Base-by-base conservation (phyloP, 2,113 vertebrate species). In the Acrocephalus arundinaceus region DNA sequence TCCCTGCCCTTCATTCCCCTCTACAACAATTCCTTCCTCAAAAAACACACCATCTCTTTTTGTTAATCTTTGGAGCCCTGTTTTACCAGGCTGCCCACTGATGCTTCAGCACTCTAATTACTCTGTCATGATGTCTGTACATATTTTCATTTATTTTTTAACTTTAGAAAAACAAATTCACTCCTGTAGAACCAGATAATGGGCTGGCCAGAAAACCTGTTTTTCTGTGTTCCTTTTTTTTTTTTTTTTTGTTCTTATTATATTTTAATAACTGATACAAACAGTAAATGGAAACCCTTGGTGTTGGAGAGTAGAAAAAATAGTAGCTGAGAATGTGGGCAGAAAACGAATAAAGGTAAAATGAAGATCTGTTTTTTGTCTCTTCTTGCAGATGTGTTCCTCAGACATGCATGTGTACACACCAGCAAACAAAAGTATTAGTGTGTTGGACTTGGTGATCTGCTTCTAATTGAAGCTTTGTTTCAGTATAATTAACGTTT, bases 351-450 rank as follows among this genome's bases (percentile, higher is more conserved):
- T 5, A 3, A 46, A 9, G 17, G 22, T 39, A 35, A 71, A 80
- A 48, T 1, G 3, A 54, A 76, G 13, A 20, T 73, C 37, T 82
- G 15, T 7, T 79, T 70, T 87, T 57, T 80, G 12, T 62, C 39
- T 52, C 17, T 33, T 79, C 81, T 70, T 21, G 41, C n/a, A 37
- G 11, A 3, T 55, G 11, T 3, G 3, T 62, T 54, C 77, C 74
- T 85, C 39, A 73, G 46, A 81, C 4, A 2, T 33, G 9, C 6
- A 11, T 57, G 7, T 0, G 0, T 72, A 41, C 21, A 39, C 14
- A 74, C 7, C 13, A 70, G 24, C 39, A 84, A 85, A 71, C 19
- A 58, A 77, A 85, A 82, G 19, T 48, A 21, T 15, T 13, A 25
- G 16, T 46, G 43, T 87, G 9, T 35, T 71, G 19, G n/a, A 28